phyloP scores from a whole-genome alignment of 2,888 invertebrate genomes.

The Adelognathus sp. region DNA sequence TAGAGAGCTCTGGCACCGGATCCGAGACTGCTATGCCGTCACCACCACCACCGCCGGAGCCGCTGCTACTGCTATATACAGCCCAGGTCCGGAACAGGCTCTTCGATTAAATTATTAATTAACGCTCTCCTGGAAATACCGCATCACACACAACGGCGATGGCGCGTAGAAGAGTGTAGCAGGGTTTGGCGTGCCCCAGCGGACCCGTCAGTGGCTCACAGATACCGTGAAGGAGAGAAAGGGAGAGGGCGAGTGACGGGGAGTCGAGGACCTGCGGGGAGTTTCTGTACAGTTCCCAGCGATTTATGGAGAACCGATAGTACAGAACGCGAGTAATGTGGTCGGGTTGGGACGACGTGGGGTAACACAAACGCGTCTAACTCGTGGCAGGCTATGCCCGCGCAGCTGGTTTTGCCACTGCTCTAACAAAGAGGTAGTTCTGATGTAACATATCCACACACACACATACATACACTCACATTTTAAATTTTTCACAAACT shows the following conservation, averaged over 20 bases:
- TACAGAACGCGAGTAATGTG: constrained; percentile 12
- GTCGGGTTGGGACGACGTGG: neutral
- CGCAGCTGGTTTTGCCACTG: constrained; percentile 45
- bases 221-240: no score
- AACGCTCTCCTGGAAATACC: constrained; percentile 78
- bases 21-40: constrained; percentile 58
- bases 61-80: constrained; percentile 56
- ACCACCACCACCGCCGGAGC: constrained; percentile 19
- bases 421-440: constrained; percentile 25
- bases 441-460: neutral
- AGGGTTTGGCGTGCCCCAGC: neutral
- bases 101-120: constrained; percentile 81
- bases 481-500: no score
- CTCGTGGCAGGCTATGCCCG: constrained; percentile 12
- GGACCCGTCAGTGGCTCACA: constrained; percentile 31
- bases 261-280: constrained; percentile 21
- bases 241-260: neutral
- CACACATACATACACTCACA: neutral
- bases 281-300: constrained; percentile 33
- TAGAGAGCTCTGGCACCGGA: constrained; percentile 68
- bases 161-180: constrained; percentile 27
- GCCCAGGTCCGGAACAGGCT: constrained; percentile 74
- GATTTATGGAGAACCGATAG: constrained; percentile 61
- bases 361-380: neutral
- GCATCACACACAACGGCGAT: constrained; percentile 68